phyloP scores from a whole-genome alignment of 2,888 invertebrate species.

The Mesoligia furuncula region DNA sequence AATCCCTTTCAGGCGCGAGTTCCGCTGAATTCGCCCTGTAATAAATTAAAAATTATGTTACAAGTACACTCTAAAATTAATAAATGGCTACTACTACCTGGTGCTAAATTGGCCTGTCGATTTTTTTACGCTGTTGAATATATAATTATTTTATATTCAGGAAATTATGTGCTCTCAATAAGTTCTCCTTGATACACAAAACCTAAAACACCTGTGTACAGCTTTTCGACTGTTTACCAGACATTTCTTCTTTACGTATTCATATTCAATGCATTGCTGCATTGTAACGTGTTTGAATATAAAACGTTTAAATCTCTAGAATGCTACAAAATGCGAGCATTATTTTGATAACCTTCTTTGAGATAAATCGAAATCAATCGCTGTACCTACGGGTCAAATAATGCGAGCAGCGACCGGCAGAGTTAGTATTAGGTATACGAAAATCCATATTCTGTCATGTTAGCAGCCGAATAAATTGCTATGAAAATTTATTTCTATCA shows the following conservation, averaged over 20 bases:
- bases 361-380: background rate
- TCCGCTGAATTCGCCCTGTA: conserved; percentile 67
- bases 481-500: background rate
- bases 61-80: conserved; percentile 68
- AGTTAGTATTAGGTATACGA: background rate
- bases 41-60: conserved; percentile 73
- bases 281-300: background rate
- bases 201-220: conserved; percentile 15
- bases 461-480: background rate
- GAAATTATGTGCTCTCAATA: conserved; percentile 33
- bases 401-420: background rate
- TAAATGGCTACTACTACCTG: conserved; percentile 68
- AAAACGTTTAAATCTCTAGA: conserved; percentile 8
- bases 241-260: background rate
- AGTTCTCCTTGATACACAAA: conserved; percentile 23
- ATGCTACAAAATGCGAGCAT: background rate
- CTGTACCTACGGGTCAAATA: background rate
- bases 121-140: conserved; percentile 40
- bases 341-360: background rate
- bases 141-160: conserved; percentile 31
- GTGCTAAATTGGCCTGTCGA: conserved; percentile 54
- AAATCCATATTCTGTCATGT: background rate
- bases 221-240: background rate
- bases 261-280: background rate
- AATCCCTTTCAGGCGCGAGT: conserved; percentile 76